Conservation (phyloP, 2,113 vertebrate genomes). For the Crotalus viridis region DNA sequence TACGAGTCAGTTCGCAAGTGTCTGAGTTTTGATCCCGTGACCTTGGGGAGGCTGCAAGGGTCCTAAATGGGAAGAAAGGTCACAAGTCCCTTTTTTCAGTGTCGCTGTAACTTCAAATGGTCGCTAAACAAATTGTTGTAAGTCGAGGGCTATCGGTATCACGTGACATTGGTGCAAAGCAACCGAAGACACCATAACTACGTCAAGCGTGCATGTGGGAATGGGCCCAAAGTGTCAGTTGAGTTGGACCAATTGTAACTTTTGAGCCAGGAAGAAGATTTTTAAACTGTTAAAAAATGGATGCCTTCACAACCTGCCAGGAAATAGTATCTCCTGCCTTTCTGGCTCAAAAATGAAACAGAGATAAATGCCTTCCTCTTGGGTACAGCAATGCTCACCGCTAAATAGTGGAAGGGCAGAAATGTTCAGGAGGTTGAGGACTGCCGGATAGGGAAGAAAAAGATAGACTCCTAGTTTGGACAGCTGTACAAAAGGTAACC, state of each 20-base stretch:
- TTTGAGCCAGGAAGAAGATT: background rate
- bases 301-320: conserved; percentile 29
- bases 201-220: background rate
- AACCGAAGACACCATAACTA: too few species aligned
- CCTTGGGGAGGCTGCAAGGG: too few species aligned
- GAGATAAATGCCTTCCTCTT: conserved; percentile 40
- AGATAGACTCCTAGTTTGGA: background rate
- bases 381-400: conserved; percentile 44
- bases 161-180: too few species aligned
- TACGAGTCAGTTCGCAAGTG: too few species aligned
- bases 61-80: too few species aligned
- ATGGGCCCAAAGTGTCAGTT: background rate
- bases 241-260: background rate
- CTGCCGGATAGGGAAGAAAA: conserved; percentile 46
- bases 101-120: too few species aligned
- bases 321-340: conserved; percentile 36
- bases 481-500: background rate
- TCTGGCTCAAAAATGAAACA: conserved; percentile 49
- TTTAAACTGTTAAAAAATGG: conserved; percentile 5
- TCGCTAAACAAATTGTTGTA: too few species aligned
- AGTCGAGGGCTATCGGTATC: too few species aligned
- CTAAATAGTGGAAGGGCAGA: conserved; percentile 56
- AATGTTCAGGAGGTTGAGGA: conserved; percentile 24
- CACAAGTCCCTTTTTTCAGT: too few species aligned
- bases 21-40: too few species aligned